Conservation (phyloP, 2,797 vertebrate genomes). For the Neosilurus mollespiculum region DNA sequence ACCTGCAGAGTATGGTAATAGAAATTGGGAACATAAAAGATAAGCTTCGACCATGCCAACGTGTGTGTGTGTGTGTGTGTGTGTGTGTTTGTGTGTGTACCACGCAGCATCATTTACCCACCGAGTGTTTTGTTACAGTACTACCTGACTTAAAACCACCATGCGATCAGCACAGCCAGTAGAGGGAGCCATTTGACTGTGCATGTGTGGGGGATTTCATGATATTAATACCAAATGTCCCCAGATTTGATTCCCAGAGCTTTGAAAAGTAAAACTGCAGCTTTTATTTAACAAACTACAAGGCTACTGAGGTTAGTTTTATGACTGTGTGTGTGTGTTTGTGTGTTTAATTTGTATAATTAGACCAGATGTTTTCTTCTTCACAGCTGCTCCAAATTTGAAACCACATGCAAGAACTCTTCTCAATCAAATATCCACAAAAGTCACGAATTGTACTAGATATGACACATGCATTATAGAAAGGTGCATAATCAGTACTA, state of each 20-base stretch:
- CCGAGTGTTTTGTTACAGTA: constrained; percentile 34
- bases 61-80: neutral
- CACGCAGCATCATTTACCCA: constrained; percentile 24
- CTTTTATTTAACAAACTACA: neutral
- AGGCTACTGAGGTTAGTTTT: neutral
- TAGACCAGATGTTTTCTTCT: neutral
- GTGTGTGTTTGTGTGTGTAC: constrained; percentile 19
- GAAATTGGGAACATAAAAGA: constrained; percentile 18
- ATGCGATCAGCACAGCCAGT: constrained; percentile 32
- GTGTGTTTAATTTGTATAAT: neutral
- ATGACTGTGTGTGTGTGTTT: neutral
- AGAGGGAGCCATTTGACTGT: constrained; percentile 44
- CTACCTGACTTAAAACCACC: neutral
- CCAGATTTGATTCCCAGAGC: neutral
- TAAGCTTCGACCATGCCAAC: constrained; percentile 6
- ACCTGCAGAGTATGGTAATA: constrained; percentile 42
- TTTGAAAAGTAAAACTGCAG: no score
- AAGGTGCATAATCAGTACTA: neutral
- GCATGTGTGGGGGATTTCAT: neutral
- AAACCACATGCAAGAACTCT: neutral
- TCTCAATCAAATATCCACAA: neutral
- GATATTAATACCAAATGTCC: neutral
- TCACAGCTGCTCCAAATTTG: neutral
- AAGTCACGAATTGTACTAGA: neutral
- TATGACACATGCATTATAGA: neutral